Evolutionary conservation across 2,113 vertebrate species (phyloP), one percentile per base, ranked within the genome.

Genomic region (Macrotus californicus): DNA sequence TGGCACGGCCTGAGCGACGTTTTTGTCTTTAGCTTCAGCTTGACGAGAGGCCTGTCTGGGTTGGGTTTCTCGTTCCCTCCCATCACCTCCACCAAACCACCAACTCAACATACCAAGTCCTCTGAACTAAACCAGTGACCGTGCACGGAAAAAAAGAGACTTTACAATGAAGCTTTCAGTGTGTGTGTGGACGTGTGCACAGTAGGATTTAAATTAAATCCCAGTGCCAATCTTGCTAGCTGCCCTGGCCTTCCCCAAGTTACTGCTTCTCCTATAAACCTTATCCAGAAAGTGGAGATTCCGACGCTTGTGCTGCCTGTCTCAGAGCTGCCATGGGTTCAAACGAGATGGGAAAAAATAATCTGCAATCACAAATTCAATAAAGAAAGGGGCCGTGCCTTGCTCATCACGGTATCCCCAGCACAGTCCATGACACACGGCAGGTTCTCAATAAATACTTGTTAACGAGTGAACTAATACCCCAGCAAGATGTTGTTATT

Each of bases 21-120:
- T 83, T 96, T 94, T 92, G 61, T 90, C 61, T 81, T 76, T 29
- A 89, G 70, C 50, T 93, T 50, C 70, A 86, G 43, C 89, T 36
- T 92, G 56, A 93, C 52, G 29, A 19, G 21, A 77, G 77, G 70
- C 81, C 69, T 92, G 56, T 88, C n/a, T 87, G 46, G 67, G 39
- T 6, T 79, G 67, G 75, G 59, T 85, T 91, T 80, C 69, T 89
- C 81, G 75, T 87, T 66, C 83, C 79, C 77, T 82, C 72, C 82
- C 19, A 31, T 39, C 8, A 46, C 39, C 81, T 86, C 67, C 56
- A 46, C 52, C 73, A 36, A 18, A 41, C 41, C 80, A 92, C 43
- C 48, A 59, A 34, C 66, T 92, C 82, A 85, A 87, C 59, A 46
- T 4, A 39, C 39, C 64, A 80, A 84, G 29, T 76, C 43, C 72